These are phyloP conservation scores for Zoanthus gigantus DNA, from an alignment of 92 coral and sea anemone genomes.

Conservation along the genomic window DNA sequence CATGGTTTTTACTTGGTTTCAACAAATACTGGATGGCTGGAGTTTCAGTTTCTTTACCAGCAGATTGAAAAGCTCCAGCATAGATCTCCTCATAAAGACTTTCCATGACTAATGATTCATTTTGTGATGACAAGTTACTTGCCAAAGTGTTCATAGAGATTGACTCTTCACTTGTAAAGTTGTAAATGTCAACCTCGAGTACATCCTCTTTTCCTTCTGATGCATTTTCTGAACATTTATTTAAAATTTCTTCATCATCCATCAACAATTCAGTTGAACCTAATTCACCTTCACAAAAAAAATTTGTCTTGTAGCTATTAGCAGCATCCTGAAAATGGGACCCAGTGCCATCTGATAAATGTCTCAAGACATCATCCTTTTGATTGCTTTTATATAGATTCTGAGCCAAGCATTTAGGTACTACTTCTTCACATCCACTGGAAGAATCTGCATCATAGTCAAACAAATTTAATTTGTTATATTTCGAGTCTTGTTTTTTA, in stretches of 20 bases:
- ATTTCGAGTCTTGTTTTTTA: neutral
- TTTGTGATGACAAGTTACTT: neutral
- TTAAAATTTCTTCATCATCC: neutral
- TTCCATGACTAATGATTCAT: neutral
- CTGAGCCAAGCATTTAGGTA: neutral
- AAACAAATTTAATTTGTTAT: neutral
- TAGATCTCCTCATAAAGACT: constrained; percentile 15
- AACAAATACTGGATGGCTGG: neutral
- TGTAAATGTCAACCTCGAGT: constrained; percentile 3
- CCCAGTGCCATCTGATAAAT: too few relatives aligned
- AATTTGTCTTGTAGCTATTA: too few relatives aligned
- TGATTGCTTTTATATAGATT: neutral
- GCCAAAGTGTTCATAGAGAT: neutral
- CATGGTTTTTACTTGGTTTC: neutral
- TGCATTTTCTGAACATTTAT: too few relatives aligned
- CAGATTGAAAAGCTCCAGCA: too few relatives aligned
- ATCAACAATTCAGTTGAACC: neutral
- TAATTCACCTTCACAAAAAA: neutral
- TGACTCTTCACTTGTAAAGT: neutral
- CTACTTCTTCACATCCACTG: neutral
- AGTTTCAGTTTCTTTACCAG: neutral
- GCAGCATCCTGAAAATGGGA: too few relatives aligned
- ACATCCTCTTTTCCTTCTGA: neutral
- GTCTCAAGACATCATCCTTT: too few relatives aligned
- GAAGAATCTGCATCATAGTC: neutral